These are phyloP conservation scores for Bovichtus diacanthus DNA, from an alignment of 2,797 vertebrate genomes.

Conservation along the genomic window DNA sequence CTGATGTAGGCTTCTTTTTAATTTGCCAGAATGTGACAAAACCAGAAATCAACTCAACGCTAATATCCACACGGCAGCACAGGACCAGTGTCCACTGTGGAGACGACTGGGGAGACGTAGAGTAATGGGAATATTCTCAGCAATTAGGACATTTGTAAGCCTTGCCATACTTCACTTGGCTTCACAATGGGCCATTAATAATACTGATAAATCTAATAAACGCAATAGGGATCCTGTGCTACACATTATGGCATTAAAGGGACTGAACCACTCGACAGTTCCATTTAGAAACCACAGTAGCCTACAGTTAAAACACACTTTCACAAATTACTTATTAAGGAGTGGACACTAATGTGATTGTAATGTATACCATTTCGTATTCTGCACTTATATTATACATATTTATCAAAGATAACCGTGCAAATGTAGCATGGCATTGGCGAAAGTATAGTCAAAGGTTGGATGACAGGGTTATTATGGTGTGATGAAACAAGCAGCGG, in stretches of 20 bases:
- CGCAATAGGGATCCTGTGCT: conserved; percentile 28
- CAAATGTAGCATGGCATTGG: no score
- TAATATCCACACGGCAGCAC: background rate
- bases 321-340: conserved; percentile 6
- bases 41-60: no score
- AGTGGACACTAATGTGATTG: background rate
- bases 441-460: background rate
- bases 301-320: conserved; percentile 16
- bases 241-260: conserved; percentile 32
- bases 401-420: no score
- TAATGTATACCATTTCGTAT: background rate
- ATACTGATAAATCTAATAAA: conserved; percentile 51
- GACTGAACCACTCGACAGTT: conserved; percentile 5
- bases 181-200: conserved; percentile 52
- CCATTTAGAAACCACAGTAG: conserved; percentile 1
- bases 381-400: no score
- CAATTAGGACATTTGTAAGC: conserved; percentile 46
- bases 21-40: no score
- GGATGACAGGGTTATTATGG: no score
- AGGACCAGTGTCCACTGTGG: background rate
- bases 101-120: background rate
- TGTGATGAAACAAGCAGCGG: background rate
- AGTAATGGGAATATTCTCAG: conserved; percentile 32
- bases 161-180: conserved; percentile 33
- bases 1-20: no score